phyloP scores from a whole-genome alignment of 1,140 invertebrate genomes.

The Bombus superbus region DNA sequence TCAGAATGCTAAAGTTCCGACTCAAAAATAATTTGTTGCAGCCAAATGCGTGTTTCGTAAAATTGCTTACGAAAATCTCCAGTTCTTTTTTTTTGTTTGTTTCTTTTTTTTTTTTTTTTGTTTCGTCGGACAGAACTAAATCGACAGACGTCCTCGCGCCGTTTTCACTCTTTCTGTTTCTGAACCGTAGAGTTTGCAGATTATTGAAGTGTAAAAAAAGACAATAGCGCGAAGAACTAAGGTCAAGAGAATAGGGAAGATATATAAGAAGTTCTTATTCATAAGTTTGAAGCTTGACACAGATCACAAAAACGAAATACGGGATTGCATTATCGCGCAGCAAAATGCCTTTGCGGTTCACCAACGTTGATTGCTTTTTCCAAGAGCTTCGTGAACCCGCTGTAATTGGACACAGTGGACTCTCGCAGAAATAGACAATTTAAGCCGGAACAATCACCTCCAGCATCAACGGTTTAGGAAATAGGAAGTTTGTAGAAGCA shows the following conservation, averaged over 20 bases:
- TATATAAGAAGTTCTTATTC: neutral
- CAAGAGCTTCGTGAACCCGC: neutral
- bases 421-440: neutral
- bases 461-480: neutral
- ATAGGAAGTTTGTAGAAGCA: neutral
- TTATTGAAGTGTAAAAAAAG: neutral
- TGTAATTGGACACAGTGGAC: constrained; percentile 2
- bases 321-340: neutral
- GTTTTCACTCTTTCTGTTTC: neutral
- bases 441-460: neutral
- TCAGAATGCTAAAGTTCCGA: too few species aligned
- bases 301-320: neutral
- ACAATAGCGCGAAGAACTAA: neutral
- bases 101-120: too few species aligned
- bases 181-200: neutral
- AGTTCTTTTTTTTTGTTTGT: too few species aligned
- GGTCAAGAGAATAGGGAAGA: neutral
- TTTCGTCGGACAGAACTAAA: too few species aligned
- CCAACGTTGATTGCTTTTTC: constrained; percentile 1
- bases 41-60: too few species aligned
- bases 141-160: too few species aligned
- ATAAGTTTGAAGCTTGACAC: neutral
- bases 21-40: too few species aligned
- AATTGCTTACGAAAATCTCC: too few species aligned
- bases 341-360: neutral